These are phyloP conservation scores for Platorchestia sp. DNA, from an alignment of 1,140 invertebrate genomes.

Conservation along the genomic window DNA sequence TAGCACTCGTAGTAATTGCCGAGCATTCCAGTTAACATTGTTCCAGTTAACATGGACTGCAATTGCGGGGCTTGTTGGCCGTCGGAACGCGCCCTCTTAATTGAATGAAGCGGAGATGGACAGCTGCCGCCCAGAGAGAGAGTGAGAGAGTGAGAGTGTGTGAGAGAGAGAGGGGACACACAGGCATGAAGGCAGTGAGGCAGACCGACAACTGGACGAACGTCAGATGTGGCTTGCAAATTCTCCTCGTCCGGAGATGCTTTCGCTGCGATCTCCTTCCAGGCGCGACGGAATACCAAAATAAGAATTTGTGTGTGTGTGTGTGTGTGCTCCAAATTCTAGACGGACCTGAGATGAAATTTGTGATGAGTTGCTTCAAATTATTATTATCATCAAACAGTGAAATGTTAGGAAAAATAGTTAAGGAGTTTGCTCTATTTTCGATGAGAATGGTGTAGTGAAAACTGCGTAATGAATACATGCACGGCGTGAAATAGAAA, in stretches of 20 bases:
- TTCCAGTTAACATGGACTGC: slow-evolving; percentile 41
- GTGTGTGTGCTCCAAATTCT: neutral
- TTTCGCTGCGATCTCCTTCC: too few species aligned
- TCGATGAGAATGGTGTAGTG: neutral
- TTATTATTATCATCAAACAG: neutral
- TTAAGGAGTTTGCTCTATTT: neutral
- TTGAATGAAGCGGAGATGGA: slow-evolving; percentile 38
- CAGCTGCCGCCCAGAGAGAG: neutral
- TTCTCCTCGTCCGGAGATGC: neutral
- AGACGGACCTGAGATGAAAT: neutral
- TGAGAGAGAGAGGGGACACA: neutral
- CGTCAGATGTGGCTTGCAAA: neutral
- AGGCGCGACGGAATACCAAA: neutral
- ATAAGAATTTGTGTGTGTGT: neutral
- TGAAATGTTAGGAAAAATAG: neutral
- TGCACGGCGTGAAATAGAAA: too few species aligned
- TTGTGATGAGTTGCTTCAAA: neutral
- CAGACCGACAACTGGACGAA: neutral
- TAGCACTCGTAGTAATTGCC: slow-evolving; percentile 14
- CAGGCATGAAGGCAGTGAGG: neutral
- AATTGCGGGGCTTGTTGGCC: slow-evolving; percentile 37
- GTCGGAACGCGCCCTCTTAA: slow-evolving; percentile 32
- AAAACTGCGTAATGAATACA: too few species aligned
- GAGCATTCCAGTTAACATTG: slow-evolving; percentile 33
- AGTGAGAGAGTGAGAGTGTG: too few species aligned